Evolutionary conservation across 2,113 vertebrate genomes (phyloP).

Genomic region (Cheilinus undulatus): DNA sequence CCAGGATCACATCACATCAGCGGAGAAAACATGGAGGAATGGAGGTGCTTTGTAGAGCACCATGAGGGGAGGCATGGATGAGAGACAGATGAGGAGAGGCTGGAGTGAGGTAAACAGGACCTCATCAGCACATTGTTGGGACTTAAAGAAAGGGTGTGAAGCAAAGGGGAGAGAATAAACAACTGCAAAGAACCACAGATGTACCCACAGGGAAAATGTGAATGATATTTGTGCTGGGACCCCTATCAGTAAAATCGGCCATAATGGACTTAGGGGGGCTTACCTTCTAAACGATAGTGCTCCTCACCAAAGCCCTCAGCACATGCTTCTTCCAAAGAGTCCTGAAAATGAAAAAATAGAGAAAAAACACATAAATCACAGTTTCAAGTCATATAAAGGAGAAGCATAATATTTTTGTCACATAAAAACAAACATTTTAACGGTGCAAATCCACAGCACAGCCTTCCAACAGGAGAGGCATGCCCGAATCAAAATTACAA

Average conservation of each 20-base stretch:
- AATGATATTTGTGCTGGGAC: neutral
- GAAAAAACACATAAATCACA: conserved; percentile 24
- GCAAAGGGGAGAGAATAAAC: conserved; percentile 26
- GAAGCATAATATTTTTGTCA: conserved; percentile 45
- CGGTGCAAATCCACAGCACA: conserved; percentile 47
- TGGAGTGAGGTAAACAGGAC: conserved; percentile 47
- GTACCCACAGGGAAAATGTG: neutral
- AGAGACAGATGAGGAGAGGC: conserved; percentile 39
- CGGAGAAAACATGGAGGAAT: conserved; percentile 57
- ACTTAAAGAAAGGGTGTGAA: conserved; percentile 49
- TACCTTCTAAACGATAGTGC: conserved; percentile 96
- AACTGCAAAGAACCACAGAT: conserved; percentile 22
- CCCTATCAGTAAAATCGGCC: neutral
- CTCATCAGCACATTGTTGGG: conserved; percentile 59
- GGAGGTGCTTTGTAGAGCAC: conserved; percentile 56
- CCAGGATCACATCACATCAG: conserved; percentile 75
- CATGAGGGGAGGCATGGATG: conserved; percentile 40
- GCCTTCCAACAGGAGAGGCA: conserved; percentile 43
- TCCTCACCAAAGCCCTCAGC: conserved; percentile 89
- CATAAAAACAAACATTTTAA: conserved; percentile 68
- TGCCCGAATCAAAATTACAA: conserved; percentile 59
- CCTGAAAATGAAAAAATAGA: conserved; percentile 78
- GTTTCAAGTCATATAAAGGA: conserved; percentile 29
- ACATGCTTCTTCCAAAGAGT: conserved; percentile 87
- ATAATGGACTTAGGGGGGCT: conserved; percentile 14